Percentiles rank a stretch among this genome's conserved stretches.
Conservation (phyloP, 2,888 invertebrate genomes). For the Cephus nigrinus region DNA sequence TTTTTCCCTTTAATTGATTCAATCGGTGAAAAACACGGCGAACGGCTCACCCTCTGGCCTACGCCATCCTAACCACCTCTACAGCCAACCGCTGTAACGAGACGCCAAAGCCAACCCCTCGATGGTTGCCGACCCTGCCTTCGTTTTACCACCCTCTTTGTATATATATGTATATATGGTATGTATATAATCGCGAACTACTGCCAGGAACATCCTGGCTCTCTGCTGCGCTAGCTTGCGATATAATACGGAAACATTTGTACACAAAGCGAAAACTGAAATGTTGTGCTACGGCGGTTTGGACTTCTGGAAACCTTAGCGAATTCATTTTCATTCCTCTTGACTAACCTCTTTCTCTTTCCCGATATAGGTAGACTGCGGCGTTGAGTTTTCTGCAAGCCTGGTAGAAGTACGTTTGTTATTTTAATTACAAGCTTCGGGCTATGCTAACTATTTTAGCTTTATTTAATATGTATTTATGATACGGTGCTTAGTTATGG, state of each 20-base stretch:
- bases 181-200: neutral
- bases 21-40: slow-evolving; percentile 66
- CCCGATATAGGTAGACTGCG: slow-evolving; percentile 11
- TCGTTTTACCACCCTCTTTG: slow-evolving; percentile 15
- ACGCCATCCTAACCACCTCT: slow-evolving; percentile 37
- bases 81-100: slow-evolving; percentile 62
- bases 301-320: neutral
- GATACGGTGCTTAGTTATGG: neutral
- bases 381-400: neutral
- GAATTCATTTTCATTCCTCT: slow-evolving; percentile 13
- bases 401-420: slow-evolving; percentile 49
- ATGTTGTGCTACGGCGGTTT: slow-evolving; percentile 22
- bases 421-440: slow-evolving; percentile 63
- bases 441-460: slow-evolving; percentile 13
- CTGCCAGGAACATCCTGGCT: slow-evolving; percentile 9
- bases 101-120: slow-evolving; percentile 60
- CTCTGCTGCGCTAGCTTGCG: slow-evolving; percentile 18
- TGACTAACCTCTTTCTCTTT: slow-evolving; percentile 9
- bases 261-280: slow-evolving; percentile 46
- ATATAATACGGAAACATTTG: slow-evolving; percentile 59
- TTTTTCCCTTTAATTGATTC: slow-evolving; percentile 63
- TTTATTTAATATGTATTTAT: neutral
- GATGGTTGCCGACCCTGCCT: slow-evolving; percentile 30
- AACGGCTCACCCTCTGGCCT: slow-evolving; percentile 40
- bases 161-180: slow-evolving; percentile 5